These are phyloP conservation scores for Gonatopus flavifemur DNA, from an alignment of 1,140 invertebrate genomes.

Conservation along the genomic window DNA sequence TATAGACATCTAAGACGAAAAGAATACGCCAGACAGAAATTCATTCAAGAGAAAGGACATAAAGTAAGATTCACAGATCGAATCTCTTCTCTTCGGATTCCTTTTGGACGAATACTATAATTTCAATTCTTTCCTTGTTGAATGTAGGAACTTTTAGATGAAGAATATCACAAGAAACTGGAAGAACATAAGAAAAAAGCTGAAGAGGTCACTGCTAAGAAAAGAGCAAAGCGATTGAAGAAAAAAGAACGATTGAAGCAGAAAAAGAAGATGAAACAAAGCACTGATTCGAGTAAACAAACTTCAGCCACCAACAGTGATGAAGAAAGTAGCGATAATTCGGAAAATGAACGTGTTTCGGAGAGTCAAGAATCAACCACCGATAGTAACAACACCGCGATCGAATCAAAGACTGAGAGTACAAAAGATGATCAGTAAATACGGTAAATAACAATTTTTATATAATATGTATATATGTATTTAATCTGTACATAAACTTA, in stretches of 20 bases:
- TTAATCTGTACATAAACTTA: no score
- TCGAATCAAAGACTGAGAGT: no score
- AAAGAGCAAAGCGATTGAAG: constrained; percentile 79
- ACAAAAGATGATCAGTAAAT: no score
- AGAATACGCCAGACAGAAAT: constrained; percentile 93
- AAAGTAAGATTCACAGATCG: no score
- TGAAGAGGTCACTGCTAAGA: constrained; percentile 83
- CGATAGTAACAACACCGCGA: no score
- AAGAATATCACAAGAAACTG: constrained; percentile 79
- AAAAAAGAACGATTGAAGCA: constrained; percentile 68
- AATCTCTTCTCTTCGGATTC: no score
- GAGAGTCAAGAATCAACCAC: no score
- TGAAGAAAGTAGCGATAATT: constrained; percentile 27
- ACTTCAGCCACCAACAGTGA: constrained; percentile 26
- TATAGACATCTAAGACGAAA: constrained; percentile 92
- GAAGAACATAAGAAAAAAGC: constrained; percentile 76
- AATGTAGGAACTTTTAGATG: constrained; percentile 75
- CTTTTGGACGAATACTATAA: no score
- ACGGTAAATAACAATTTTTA: no score
- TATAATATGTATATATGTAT: no score
- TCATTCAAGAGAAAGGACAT: constrained; percentile 84
- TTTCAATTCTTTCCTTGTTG: no score
- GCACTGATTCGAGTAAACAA: constrained; percentile 26
- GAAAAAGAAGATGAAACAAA: constrained; percentile 61
- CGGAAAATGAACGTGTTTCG: no score